Evolutionary conservation across 2,888 invertebrate species (phyloP).

Genomic region (Drosophila pegasa): DNA sequence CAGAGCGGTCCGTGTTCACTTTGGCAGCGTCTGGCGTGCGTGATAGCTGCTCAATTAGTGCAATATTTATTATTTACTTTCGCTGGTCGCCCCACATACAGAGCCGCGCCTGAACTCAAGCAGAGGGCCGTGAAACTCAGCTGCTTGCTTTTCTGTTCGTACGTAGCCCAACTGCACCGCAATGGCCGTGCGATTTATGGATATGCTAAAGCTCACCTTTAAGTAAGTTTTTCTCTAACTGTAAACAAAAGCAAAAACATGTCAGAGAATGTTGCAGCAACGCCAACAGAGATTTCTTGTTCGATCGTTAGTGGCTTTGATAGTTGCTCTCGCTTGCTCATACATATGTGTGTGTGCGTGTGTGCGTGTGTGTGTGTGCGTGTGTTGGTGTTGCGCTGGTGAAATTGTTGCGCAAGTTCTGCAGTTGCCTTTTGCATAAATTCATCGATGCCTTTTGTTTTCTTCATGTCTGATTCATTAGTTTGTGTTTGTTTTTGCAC

Average conservation of each 20-base stretch:
- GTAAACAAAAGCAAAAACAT: slow-evolving; percentile 19
- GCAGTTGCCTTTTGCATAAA: slow-evolving; percentile 58
- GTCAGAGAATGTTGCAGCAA: slow-evolving; percentile 30
- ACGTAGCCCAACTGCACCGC: slow-evolving; percentile 12
- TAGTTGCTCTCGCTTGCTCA: slow-evolving; percentile 32
- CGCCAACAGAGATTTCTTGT: slow-evolving; percentile 41
- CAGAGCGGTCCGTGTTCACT: slow-evolving; percentile 14
- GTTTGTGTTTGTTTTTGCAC: slow-evolving; percentile 46
- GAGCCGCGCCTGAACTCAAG: slow-evolving; percentile 21
- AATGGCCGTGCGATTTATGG: slow-evolving; percentile 75
- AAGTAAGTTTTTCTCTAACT: slow-evolving; percentile 71
- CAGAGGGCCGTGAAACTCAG: slow-evolving; percentile 27
- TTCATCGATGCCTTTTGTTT: slow-evolving; percentile 40
- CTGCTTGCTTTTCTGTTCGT: slow-evolving; percentile 13
- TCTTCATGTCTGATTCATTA: slow-evolving; percentile 27
- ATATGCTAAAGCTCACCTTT: slow-evolving; percentile 80
- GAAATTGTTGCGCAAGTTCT: slow-evolving; percentile 73
- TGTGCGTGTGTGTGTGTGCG: slow-evolving; percentile 11
- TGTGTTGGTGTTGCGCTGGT: slow-evolving; percentile 46
- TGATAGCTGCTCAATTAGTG: slow-evolving; percentile 12
- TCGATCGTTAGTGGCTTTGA: slow-evolving; percentile 25
- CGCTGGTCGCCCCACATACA: slow-evolving; percentile 20
- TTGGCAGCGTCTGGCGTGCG: slow-evolving; percentile 1
- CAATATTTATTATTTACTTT: slow-evolving; percentile 39
- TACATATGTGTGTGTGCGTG: slow-evolving; percentile 9